Percentiles rank a stretch among this genome's conserved stretches.
These are phyloP conservation scores for Drosophila suboccidentalis DNA, from an alignment of 2,888 invertebrate species.

Conservation along the genomic window DNA sequence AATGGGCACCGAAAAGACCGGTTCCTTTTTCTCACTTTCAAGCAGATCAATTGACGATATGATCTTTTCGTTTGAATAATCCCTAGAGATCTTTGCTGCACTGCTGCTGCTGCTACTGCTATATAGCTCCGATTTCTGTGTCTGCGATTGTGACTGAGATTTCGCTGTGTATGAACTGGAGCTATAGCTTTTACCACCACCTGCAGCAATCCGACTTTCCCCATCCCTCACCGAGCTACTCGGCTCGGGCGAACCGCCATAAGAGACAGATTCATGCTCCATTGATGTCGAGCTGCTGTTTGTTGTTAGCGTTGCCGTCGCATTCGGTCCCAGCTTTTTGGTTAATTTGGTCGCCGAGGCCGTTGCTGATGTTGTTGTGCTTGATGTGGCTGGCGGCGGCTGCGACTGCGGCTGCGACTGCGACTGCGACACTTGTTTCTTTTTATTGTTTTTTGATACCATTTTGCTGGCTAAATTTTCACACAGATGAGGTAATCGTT, in stretches of 20 bases:
- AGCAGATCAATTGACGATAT: constrained; percentile 82
- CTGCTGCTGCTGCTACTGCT: constrained; percentile 61
- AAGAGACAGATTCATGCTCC: constrained; percentile 72
- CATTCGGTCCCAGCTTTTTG: constrained; percentile 71
- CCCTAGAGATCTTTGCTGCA: constrained; percentile 61
- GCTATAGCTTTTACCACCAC: constrained; percentile 45
- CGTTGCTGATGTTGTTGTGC: constrained; percentile 72
- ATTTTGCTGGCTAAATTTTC: constrained; percentile 66
- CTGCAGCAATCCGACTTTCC: constrained; percentile 26
- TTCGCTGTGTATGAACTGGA: constrained; percentile 61
- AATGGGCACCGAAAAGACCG: constrained; percentile 83
- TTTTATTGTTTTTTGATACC: constrained; percentile 83
- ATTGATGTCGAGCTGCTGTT: constrained; percentile 71
- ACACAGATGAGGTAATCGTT: constrained; percentile 75
- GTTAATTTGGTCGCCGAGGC: constrained; percentile 75
- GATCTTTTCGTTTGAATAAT: constrained; percentile 76
- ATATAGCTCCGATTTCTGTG: constrained; percentile 51
- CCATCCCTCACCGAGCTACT: constrained; percentile 16
- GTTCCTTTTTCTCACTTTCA: constrained; percentile 81
- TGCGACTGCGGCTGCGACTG: constrained; percentile 27
- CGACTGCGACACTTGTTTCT: constrained; percentile 75
- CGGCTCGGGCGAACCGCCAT: constrained; percentile 38
- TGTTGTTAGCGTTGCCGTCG: constrained; percentile 64
- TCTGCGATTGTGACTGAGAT: constrained; percentile 58
- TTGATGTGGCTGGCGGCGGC: constrained; percentile 65